Conservation (phyloP, 1,140 invertebrate species). For the Aradophagus sp. region DNA sequence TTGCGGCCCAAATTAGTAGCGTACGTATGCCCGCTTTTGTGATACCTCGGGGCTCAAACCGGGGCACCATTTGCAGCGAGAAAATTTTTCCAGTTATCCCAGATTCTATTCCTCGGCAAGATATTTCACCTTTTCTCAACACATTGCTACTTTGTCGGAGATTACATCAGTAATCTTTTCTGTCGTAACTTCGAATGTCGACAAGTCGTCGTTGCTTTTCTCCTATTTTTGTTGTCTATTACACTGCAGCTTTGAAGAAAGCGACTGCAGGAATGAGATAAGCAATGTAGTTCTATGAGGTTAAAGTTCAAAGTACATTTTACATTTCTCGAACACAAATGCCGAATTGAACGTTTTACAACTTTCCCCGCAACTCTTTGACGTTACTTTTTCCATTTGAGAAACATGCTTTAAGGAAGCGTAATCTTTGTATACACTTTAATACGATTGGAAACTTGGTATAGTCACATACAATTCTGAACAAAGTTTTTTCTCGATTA, state of each 20-base stretch:
- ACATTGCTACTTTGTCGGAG: constrained; percentile 45
- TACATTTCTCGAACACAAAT: constrained; percentile 39
- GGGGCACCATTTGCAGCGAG: not conserved
- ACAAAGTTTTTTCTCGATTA: no score
- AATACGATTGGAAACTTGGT: no score
- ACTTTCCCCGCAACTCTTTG: constrained; percentile 13
- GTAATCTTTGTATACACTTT: no score
- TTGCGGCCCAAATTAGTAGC: not conserved
- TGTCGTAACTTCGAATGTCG: constrained; percentile 54
- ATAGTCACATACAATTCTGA: no score
- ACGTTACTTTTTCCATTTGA: constrained; percentile 24
- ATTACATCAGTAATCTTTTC: constrained; percentile 58
- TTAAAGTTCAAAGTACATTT: constrained; percentile 49
- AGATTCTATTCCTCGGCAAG: constrained; percentile 40
- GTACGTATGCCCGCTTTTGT: not conserved
- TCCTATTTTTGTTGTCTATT: constrained; percentile 54
- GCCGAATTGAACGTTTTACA: constrained; percentile 45
- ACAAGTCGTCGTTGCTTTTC: constrained; percentile 44
- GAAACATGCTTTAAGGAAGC: no score
- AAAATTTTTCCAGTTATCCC: constrained; percentile 35
- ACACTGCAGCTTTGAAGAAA: constrained; percentile 48
- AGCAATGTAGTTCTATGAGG: constrained; percentile 49
- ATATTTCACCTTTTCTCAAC: constrained; percentile 49
- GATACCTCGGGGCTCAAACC: no score
- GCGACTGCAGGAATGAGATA: constrained; percentile 52